Base-by-base conservation (phyloP, 2,113 vertebrate species). In the Pantherophis guttatus region DNA sequence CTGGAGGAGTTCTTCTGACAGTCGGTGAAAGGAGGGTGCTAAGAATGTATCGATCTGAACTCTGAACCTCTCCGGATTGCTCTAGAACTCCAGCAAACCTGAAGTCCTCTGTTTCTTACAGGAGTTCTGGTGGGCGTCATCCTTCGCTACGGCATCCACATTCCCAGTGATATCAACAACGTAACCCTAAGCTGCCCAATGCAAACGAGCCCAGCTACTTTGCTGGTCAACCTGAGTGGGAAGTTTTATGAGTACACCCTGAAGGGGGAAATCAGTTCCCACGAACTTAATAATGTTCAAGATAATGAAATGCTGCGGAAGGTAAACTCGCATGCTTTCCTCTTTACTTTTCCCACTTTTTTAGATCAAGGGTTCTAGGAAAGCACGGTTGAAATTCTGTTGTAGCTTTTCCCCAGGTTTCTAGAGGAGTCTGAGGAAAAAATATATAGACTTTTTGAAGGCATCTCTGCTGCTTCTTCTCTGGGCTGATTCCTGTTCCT, bases 261-360 rank as follows among this genome's bases (percentile, higher is more conserved):
- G 96, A 99, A 99, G 96, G 98, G 99, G 12, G 98, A 99, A 94
- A 99, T 99, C 96, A 97, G 97, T 0, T 96, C 98, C 94, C 98
- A 97, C 33, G 98, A 98, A 95, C 97, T 99, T 93, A 98, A 98
- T 91, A 98, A 99, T 0, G 97, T 99, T 89, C 98, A 98, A 94
- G 99, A 99, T 92, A 99, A 99, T 19, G 99, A 99, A 96, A 99
- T 99, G 99, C 98, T 99, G 94, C 97, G 98, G 88, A 99, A 99
- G 99, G 99, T 99, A 97, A 96, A 95, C 57, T 54, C 26, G 19
- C 5, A 23, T 2, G 33, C 57, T 24, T 33, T 15, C 19, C 53
- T 11, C 44, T 23, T 0, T 8, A 55, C n/a, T 53, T 33, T 33
- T 1, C 0, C 65, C n/a, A 6, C 17, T 8, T 3, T 33, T 57